A percentile compares a stretch with the other conserved stretches of the same genome.
Conservation (phyloP, 1,140 invertebrate genomes). For the Asobara japonica region DNA sequence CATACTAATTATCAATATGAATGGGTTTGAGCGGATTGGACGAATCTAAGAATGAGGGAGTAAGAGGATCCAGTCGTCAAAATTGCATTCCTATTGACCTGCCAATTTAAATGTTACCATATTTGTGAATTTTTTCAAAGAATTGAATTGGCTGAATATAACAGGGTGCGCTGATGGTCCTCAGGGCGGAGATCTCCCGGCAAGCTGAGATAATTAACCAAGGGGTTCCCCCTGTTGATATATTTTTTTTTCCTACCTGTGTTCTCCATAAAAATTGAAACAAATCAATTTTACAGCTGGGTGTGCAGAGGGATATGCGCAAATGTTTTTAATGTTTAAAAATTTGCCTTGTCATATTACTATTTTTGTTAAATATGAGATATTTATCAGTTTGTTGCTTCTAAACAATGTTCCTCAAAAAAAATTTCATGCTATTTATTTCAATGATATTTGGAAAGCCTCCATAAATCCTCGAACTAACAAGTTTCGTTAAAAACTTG, state of each 20-base stretch:
- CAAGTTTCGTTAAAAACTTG: too few relatives aligned
- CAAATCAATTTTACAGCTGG: too few relatives aligned
- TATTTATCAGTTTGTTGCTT: too few relatives aligned
- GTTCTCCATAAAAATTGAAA: background rate
- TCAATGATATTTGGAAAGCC: too few relatives aligned
- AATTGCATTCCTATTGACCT: background rate
- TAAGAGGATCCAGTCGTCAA: constrained; percentile 6
- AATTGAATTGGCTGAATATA: background rate
- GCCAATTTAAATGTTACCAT: constrained; percentile 15
- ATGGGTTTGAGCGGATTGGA: constrained; percentile 40
- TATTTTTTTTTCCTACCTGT: background rate
- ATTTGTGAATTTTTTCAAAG: too few relatives aligned
- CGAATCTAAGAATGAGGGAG: constrained; percentile 31
- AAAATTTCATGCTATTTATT: too few relatives aligned
- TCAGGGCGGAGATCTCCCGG: background rate
- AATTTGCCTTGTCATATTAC: too few relatives aligned
- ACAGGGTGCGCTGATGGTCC: background rate
- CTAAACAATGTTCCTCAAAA: too few relatives aligned
- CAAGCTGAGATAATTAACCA: constrained; percentile 42
- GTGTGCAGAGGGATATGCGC: too few relatives aligned
- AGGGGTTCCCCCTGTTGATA: constrained; percentile 44
- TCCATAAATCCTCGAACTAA: too few relatives aligned
- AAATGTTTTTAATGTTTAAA: too few relatives aligned
- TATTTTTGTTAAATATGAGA: too few relatives aligned
- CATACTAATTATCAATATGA: constrained; percentile 44